Evolutionary conservation across 2,113 vertebrate genomes (phyloP).

Genomic region (Grantiella picta): DNA sequence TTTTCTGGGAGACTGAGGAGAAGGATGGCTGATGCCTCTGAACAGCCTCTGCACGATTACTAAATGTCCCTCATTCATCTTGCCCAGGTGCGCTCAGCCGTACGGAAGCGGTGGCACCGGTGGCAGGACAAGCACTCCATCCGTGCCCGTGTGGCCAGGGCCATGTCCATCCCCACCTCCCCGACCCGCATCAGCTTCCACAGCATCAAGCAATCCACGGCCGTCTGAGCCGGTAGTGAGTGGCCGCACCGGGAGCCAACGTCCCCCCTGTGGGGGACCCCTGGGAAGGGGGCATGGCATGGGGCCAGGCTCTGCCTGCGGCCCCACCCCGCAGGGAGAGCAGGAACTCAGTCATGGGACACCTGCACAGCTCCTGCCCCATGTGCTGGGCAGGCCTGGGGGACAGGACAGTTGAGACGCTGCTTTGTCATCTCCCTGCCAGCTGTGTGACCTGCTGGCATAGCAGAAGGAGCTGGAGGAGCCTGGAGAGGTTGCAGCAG

Average conservation of each 20-base stretch:
- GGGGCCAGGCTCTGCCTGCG: background rate
- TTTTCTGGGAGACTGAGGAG: background rate
- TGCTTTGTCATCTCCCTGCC: background rate
- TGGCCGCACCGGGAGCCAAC: rapidly evolving
- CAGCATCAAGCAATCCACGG: slow-evolving; percentile 93
- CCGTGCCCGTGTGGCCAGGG: slow-evolving; percentile 83
- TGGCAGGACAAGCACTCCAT: slow-evolving; percentile 97
- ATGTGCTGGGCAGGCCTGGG: background rate
- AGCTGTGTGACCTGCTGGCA: background rate
- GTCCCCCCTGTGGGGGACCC: rapidly evolving
- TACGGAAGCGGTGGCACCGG: slow-evolving; percentile 89
- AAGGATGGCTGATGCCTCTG: background rate
- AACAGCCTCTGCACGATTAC: background rate
- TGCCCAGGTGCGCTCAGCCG: slow-evolving; percentile 86
- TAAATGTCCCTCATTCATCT: rapidly evolving
- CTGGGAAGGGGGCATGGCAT: rapidly evolving
- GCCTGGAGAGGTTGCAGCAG: background rate
- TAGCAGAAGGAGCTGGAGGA: background rate
- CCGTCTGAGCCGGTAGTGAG: background rate
- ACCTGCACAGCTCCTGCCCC: background rate
- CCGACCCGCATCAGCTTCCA: slow-evolving; percentile 95
- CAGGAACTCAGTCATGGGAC: background rate
- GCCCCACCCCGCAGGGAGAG: rapidly evolving
- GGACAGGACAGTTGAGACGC: background rate
- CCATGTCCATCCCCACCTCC: slow-evolving; percentile 97